Base-by-base conservation (phyloP, 2,797 vertebrate genomes). In the Sebastes miniatus region DNA sequence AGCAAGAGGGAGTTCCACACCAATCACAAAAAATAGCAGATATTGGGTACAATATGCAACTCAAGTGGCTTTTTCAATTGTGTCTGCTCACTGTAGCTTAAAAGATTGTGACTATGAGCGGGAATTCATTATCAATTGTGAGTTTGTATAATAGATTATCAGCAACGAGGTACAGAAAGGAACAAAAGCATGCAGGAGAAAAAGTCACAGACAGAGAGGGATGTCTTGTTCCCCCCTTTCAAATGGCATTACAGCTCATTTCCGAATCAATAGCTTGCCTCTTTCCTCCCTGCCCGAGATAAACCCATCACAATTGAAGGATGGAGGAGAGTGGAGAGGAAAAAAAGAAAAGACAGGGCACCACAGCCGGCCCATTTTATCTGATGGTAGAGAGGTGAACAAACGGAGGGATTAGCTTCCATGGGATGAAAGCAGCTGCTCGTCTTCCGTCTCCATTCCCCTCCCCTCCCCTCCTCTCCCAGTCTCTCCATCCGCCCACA, bases 351-450 rank as follows among this genome's bases (percentile, higher is more conserved):
- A 85, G 69, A 74, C 52, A 71, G 70, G 74, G 79, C 83, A 79
- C n/a, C 66, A 89, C 90, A 93, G 92, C 90, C 91, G 43, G 87
- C 79, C 88, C 83, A 64, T 91, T 85, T 85, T 89, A 93, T 94
- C 94, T 90, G 92, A 95, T 93, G 83, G 83, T 8, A 65, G 84
- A 57, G 83, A 83, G 85, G 80, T 84, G 88, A 93, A 90, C 83
- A 86, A 91, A 93, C 71, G 70, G 80, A 81, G 59, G 79, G 91
- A 95, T 93, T 93, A 91, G 92, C 91, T 91, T 93, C 88, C 86
- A 88, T 76, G 85, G 89, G 90, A 93, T 94, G 90, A 95, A 94
- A 93, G 93, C 89, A 91, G 91, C 92, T 92, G 89, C 87, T 94
- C 76, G 56, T 92, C 92, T 91, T 87, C 88, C 47, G 25, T 90